phyloP scores from a whole-genome alignment of 2,113 vertebrate species.

The Sakesphorus luctuosus region DNA sequence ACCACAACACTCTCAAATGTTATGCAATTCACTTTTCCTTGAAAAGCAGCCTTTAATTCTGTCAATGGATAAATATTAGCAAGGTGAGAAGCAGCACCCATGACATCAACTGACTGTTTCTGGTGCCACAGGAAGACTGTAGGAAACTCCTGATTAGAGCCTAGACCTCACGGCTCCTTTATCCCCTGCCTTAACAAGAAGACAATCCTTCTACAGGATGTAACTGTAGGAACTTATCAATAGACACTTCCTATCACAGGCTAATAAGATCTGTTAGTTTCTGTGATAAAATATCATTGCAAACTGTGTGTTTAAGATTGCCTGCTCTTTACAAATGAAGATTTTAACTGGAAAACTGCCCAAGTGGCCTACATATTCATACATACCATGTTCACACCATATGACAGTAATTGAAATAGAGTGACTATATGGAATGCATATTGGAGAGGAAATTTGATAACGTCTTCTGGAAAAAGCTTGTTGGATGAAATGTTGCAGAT shows the following conservation, averaged over 20 bases:
- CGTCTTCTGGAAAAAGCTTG: slow-evolving; percentile 59
- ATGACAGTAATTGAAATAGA: slow-evolving; percentile 70
- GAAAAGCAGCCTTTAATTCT: neutral
- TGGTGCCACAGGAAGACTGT: slow-evolving; percentile 9
- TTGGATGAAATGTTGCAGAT: slow-evolving; percentile 62
- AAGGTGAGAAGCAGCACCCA: slow-evolving; percentile 12
- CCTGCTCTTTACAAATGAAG: slow-evolving; percentile 33
- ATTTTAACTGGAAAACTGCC: slow-evolving; percentile 64
- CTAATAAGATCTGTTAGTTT: slow-evolving; percentile 41
- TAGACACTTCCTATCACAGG: slow-evolving; percentile 50
- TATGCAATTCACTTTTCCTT: neutral
- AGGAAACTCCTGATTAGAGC: slow-evolving; percentile 39
- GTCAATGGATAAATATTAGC: neutral
- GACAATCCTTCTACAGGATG: slow-evolving; percentile 48
- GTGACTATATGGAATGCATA: slow-evolving; percentile 38
- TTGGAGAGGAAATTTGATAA: slow-evolving; percentile 62
- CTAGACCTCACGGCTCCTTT: slow-evolving; percentile 50
- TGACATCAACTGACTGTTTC: neutral
- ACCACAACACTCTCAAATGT: neutral
- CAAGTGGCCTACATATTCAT: slow-evolving; percentile 61
- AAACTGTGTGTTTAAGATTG: slow-evolving; percentile 52
- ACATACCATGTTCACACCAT: slow-evolving; percentile 60
- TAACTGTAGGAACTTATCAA: slow-evolving; percentile 61
- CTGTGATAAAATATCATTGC: slow-evolving; percentile 41
- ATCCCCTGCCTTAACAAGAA: neutral